Evolutionary conservation across 2,113 vertebrate species (phyloP), one percentile per base, ranked within the genome.

Genomic region (Syngnathus floridae): DNA sequence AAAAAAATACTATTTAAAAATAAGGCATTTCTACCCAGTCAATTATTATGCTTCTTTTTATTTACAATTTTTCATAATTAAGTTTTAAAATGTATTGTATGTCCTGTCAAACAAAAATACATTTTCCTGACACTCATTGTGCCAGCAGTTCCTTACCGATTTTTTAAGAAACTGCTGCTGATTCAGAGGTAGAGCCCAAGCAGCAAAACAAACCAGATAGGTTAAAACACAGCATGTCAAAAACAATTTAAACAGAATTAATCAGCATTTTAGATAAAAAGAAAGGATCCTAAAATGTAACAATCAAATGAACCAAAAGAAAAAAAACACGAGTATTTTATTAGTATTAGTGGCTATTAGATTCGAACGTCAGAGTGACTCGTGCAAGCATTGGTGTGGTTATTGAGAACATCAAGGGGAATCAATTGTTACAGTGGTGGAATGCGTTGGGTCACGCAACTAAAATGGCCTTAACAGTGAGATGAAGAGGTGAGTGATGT

Each of bases 81-180:
- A 13, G 11, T 36, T 59, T 5, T 26, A 9, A 14, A 56, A 56
- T 21, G 31, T 57, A 16, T 13, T 45, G 13, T 45, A 45, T 16
- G 13, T 26, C 21, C 14, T 26, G 17, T 10, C 4, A 41, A 62
- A 13, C 13, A n/a, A 35, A 36, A 31, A 22, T 22, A 22, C 22
- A 31, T 31, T 31, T 31, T 31, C 26, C 26, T 31, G 13, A 70
- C 49, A 71, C 40, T 4, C 19, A 46, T 22, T 17, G 22, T 14
- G 48, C 66, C 67, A 74, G 76, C 66, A 55, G 57, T 72, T 72
- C 84, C 90, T 91, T 90, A 91, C 88, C 89, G 79, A 70, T 72
- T 82, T 90, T 90, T 90, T 81, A 89, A 66, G 79, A 88, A 88
- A 88, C 90, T 91, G 87, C 90, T 91, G 87, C 84, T 91, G 86